Evolutionary conservation across 2,888 invertebrate genomes (phyloP).

Genomic region (Herminia tarsipennalis): DNA sequence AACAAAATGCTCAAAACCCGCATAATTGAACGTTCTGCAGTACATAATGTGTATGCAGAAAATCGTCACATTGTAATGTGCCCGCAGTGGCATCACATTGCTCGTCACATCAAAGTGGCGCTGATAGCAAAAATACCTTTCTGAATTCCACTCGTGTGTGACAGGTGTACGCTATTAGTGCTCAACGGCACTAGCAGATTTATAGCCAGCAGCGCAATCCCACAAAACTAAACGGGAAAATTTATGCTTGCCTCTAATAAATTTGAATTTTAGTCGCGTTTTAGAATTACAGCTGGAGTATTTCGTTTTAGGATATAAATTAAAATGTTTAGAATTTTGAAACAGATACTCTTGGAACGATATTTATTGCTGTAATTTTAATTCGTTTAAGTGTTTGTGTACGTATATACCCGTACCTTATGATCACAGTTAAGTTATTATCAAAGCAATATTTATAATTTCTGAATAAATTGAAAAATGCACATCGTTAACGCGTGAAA

Average conservation of each 20-base stretch:
- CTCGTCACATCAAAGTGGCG: conserved; percentile 28
- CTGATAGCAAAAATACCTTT: conserved; percentile 42
- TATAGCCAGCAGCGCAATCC: conserved; percentile 48
- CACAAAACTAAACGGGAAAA: conserved; percentile 57
- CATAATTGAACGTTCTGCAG: too few species aligned
- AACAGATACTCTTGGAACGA: neutral
- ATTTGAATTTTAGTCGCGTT: conserved; percentile 40
- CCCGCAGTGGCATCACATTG: conserved; percentile 16
- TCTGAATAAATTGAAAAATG: too few species aligned
- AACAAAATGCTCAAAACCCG: too few species aligned
- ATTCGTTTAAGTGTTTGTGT: neutral
- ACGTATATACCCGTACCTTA: too few species aligned
- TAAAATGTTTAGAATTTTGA: neutral
- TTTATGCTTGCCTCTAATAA: conserved; percentile 45
- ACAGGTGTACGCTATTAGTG: conserved; percentile 56
- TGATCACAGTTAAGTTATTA: too few species aligned
- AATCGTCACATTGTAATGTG: conserved; percentile 21
- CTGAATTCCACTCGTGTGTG: conserved; percentile 39
- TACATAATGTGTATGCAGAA: too few species aligned
- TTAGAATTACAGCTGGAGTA: conserved; percentile 13
- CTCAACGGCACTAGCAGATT: conserved; percentile 50
- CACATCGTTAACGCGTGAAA: too few species aligned
- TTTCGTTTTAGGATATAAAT: neutral
- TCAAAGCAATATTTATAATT: too few species aligned
- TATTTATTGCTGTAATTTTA: neutral